Evolutionary conservation across 37 sponge, comb jelly and placozoan species (phyloP).

Genomic region (Hormiphora californensis): DNA sequence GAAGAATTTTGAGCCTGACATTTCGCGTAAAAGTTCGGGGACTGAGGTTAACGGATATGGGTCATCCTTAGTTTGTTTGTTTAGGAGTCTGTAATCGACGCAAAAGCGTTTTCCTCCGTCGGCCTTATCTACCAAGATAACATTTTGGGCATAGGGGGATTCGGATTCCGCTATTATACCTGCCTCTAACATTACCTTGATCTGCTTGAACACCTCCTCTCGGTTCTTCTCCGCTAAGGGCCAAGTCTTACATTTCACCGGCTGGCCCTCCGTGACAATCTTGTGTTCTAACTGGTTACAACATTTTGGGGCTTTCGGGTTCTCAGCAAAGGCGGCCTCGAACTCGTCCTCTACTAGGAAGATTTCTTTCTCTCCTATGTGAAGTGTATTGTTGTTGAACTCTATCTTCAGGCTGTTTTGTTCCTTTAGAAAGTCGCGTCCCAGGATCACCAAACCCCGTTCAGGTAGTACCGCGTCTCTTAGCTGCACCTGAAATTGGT

Average conservation of each 20-base stretch:
- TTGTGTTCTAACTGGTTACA: neutral
- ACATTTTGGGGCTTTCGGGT: neutral
- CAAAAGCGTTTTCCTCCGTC: neutral
- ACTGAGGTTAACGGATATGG: neutral
- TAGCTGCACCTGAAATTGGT: neutral
- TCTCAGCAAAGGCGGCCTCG: neutral
- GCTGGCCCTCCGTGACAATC: neutral
- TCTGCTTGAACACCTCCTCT: neutral
- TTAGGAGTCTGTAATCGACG: neutral
- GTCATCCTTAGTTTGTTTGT: neutral
- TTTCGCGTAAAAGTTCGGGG: slow-evolving; percentile 42
- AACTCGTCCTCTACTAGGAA: neutral
- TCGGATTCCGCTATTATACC: neutral
- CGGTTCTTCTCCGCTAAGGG: neutral
- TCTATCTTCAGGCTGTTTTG: neutral
- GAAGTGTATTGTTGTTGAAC: neutral
- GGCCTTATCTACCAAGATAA: neutral
- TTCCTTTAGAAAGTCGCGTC: neutral
- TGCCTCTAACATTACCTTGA: neutral
- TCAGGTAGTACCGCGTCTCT: neutral
- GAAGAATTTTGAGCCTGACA: slow-evolving; percentile 11
- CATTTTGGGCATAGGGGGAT: neutral
- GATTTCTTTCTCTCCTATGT: neutral
- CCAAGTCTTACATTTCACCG: neutral
- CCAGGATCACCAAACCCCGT: neutral